Conservation (phyloP, 2,797 vertebrate genomes). For the Neosilurus hyrtlii region DNA sequence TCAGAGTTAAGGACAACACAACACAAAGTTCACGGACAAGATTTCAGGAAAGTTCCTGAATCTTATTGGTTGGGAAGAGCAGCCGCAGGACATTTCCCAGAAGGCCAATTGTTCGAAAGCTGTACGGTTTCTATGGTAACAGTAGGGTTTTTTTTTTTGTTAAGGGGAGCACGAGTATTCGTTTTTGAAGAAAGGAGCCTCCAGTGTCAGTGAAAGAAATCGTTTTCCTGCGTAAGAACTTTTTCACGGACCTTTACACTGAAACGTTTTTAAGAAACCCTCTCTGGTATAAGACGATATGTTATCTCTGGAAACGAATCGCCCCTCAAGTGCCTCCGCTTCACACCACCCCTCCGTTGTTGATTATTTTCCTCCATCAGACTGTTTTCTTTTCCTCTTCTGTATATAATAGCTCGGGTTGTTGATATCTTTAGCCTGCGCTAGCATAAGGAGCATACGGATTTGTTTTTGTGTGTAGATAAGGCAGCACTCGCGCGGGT, state of each 20-base stretch:
- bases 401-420: neutral
- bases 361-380: neutral
- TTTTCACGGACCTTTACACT: too few relatives aligned
- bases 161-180: neutral
- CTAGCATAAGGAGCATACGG: neutral
- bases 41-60: too few relatives aligned
- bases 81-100: neutral
- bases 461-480: slow-evolving; percentile 12
- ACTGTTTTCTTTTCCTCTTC: neutral
- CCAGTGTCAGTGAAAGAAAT: slow-evolving; percentile 2
- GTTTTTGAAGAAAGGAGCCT: neutral
- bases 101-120: neutral
- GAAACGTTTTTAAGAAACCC: too few relatives aligned
- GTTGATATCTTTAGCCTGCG: neutral
- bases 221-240: too few relatives aligned
- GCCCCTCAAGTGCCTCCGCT: neutral
- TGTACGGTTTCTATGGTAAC: too few relatives aligned
- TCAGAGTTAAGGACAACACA: too few relatives aligned
- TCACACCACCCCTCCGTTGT: too few relatives aligned
- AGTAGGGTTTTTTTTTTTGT: neutral
- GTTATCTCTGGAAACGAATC: neutral
- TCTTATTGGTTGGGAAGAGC: neutral
- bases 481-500: neutral
- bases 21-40: too few relatives aligned
- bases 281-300: neutral